Evolutionary conservation across 2,888 invertebrate species (phyloP).

Genomic region (Allolobophora icterica): DNA sequence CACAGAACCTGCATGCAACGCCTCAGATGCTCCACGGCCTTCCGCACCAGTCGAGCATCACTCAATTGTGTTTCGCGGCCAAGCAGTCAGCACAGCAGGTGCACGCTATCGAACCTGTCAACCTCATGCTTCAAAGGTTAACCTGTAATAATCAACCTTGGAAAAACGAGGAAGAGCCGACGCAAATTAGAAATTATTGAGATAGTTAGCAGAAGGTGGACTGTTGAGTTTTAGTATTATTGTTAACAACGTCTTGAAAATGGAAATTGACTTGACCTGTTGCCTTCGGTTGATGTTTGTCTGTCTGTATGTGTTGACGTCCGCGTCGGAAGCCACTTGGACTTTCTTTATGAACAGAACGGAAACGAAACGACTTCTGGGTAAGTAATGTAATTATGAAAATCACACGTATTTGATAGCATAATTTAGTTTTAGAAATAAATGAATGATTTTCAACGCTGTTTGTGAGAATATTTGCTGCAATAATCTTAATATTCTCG

Average conservation of each 20-base stretch:
- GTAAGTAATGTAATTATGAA: not conserved
- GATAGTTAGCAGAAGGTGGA: not conserved
- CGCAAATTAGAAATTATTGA: not conserved
- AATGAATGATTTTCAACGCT: not conserved
- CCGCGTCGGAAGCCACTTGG: not conserved
- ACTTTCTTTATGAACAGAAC: slow-evolving; percentile 13
- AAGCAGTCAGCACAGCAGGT: not conserved
- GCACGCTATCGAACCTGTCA: not conserved
- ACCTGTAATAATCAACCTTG: not conserved
- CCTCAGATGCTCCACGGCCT: not conserved
- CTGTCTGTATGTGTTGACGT: not conserved
- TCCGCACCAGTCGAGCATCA: not conserved
- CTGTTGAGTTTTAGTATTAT: not conserved
- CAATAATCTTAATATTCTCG: not conserved
- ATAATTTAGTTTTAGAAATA: not conserved
- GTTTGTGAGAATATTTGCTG: not conserved
- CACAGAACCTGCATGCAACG: not conserved
- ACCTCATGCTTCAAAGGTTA: not conserved
- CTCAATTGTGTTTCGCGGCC: not conserved
- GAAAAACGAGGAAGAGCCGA: not conserved
- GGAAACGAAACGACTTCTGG: slow-evolving; percentile 14
- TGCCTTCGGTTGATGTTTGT: not conserved
- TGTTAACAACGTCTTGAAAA: not conserved
- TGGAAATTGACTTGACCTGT: not conserved
- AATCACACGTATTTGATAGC: too few relatives aligned